Percentiles rank a stretch among this genome's conserved stretches.
phyloP scores from a whole-genome alignment of 2,797 vertebrate species.

The Pipistrellus nathusii region DNA sequence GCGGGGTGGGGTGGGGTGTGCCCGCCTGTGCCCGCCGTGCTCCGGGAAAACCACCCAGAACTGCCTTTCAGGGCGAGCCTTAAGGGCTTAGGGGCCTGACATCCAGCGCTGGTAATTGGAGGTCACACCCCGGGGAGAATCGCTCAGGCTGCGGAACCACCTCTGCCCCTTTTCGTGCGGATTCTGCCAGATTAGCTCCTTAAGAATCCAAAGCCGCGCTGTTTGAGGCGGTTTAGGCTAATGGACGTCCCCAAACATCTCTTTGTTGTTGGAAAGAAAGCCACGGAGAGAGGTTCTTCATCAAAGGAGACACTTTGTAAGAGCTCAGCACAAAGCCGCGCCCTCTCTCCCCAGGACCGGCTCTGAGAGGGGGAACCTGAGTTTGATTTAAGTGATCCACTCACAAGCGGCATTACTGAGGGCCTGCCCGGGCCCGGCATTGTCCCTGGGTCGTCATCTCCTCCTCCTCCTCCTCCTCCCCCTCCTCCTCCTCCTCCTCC shows the following conservation, averaged over 20 bases:
- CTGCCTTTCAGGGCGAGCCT: conserved; percentile 39
- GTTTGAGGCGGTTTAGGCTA: conserved; percentile 74
- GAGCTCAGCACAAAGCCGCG: neutral
- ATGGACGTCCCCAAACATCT: conserved; percentile 56
- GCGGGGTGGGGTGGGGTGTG: neutral
- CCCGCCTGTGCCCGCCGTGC: neutral
- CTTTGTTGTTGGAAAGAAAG: conserved; percentile 71
- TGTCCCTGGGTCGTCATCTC: neutral
- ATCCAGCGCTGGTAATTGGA: conserved; percentile 72
- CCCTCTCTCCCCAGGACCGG: neutral
- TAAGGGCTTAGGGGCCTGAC: conserved; percentile 76
- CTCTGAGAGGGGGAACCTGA: neutral
- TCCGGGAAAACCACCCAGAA: neutral
- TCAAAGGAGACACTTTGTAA: conserved; percentile 41
- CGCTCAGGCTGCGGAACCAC: conserved; percentile 69
- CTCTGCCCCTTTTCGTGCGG: conserved; percentile 53
- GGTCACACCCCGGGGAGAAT: conserved; percentile 76
- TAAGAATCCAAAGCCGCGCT: conserved; percentile 73
- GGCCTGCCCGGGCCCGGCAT: fast-evolving
- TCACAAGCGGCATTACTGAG: neutral
- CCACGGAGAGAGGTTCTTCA: conserved; percentile 26
- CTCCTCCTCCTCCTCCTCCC: too few relatives aligned
- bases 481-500: neutral
- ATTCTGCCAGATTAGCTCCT: conserved; percentile 76
- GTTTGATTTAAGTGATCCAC: neutral